Evolutionary conservation across 1,140 invertebrate genomes (phyloP), one percentile per base, ranked within the genome.

Genomic region (Penaeus japonicus): DNA sequence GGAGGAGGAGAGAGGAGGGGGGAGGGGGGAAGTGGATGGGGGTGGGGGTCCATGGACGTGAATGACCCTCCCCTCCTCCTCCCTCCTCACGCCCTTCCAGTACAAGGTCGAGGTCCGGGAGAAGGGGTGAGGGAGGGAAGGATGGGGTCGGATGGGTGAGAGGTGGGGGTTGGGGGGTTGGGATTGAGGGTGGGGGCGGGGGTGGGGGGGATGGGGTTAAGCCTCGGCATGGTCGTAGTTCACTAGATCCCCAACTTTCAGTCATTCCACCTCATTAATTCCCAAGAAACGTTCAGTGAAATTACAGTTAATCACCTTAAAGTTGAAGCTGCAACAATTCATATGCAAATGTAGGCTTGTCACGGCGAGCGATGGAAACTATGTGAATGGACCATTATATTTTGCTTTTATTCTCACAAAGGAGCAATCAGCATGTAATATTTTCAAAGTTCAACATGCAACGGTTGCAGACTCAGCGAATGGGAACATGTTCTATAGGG

Each of bases 251-350:
- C 39, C 39, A 47, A 47, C 39, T 47, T 47, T 47, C 39, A 47
- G 55, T 70, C 65, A 47, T 53, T 54, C 65, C 83, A 39, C 22
- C 65, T 70, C 59, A 84, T 84, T 84, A 65, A 84, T 84, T 70
- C 62, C 39, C 17, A 62, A 70, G 81, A 70, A 84, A 70, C 81
- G 59, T 84, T 70, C 57, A 70, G 81, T 62, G 59, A 84, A 84
- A 84, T 84, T 84, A 62, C 59, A 73, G 81, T 84, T 84, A 84
- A 84, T 84, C 81, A 84, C 81, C 81, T 84, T 84, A 84, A 84
- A 84, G 81, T 70, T 39, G 59, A 84, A 32, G 30, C 59, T 35
- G 39, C 81, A 65, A 47, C 59, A 30, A 84, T 84, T 84, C 59
- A 84, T 62, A 70, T 84, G 81, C 59, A 70, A 84, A 84, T 84